Base-by-base conservation (phyloP, 30 jellyfish, hydroid and myxozoan genomes). In the Aurelia coerulea region DNA sequence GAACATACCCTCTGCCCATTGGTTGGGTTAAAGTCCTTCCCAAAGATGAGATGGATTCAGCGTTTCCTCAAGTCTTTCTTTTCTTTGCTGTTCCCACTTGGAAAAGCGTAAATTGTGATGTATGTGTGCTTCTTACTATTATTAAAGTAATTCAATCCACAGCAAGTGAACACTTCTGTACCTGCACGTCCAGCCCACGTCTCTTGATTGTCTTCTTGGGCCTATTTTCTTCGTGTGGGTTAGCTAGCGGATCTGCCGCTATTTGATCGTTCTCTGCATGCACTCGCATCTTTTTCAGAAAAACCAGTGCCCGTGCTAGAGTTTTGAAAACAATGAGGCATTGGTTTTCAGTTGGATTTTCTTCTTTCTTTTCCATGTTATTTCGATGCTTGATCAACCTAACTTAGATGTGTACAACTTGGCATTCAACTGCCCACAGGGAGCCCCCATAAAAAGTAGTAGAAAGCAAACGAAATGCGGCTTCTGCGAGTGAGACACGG, bases 241-340 rank as follows among this genome's bases (percentile, higher is more conserved):
- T 62, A 0, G 34, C 71, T n/a, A 62, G 2, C 13, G 8, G 71
- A 62, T 62, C 71, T 10, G 71, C 35, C 71, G 34, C 35, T 62
- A 62, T 29, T 29, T 4, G 9, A 4, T 62, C 35, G 10, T 8
- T 62, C 34, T 62, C 71, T 10, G 34, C 35, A 62, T 10, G 34
- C 35, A 62, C 71, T 17, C 31, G 9, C 35, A n/a, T 9, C 35
- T 12, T 17, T 29, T 10, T 62, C 71, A 62, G 71, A 62, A 10
- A 62, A 62, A 62, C 35, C 71, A 5, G 35, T 62, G 31, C 71
- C 35, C n/a, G 71, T 62, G 71, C 71, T 62, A 2, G 71, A 62
- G 34, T 62, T 5, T 62, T 62, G 71, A 62, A 62, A 62, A 62
- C 3, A 62, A 10, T 12, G 10, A 29, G 31, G 35, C 71, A 62